These are phyloP conservation scores for Homalodisca vitripennis DNA, from an alignment of 1,140 invertebrate genomes.

Conservation along the genomic window DNA sequence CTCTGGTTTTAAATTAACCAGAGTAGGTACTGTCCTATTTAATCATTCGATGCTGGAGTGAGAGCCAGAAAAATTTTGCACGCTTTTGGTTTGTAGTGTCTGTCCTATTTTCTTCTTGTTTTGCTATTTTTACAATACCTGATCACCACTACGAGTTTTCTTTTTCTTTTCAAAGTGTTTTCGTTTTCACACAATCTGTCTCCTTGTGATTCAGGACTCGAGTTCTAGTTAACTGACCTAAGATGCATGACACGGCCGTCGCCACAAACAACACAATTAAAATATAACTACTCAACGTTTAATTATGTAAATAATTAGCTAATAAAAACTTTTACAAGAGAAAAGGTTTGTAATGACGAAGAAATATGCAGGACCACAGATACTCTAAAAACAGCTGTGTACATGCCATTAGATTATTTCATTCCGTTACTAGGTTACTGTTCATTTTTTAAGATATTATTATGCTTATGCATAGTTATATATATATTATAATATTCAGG, in stretches of 20 bases:
- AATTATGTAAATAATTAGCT: no score
- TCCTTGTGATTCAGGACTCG: slow-evolving; percentile 56
- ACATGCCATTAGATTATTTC: no score
- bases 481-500: no score
- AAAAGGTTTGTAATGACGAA: no score
- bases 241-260: slow-evolving; percentile 62
- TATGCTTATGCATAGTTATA: no score
- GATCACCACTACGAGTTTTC: slow-evolving; percentile 50
- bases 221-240: slow-evolving; percentile 63
- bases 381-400: no score
- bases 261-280: no score
- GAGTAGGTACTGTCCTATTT: slow-evolving; percentile 63
- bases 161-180: slow-evolving; percentile 51
- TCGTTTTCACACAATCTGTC: slow-evolving; percentile 47
- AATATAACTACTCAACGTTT: no score
- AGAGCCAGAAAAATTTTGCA: slow-evolving; percentile 80
- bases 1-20: slow-evolving; percentile 71
- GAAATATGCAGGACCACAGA: no score
- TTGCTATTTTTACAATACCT: slow-evolving; percentile 51
- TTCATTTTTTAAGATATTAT: no score
- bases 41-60: slow-evolving; percentile 66
- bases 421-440: no score
- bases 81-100: slow-evolving; percentile 60
- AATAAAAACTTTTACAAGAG: no score
- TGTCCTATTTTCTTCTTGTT: slow-evolving; percentile 53